Percentiles rank a stretch among this genome's conserved stretches.
Conservation (phyloP, 1,140 invertebrate species). For the Anastrepha obliqua region DNA sequence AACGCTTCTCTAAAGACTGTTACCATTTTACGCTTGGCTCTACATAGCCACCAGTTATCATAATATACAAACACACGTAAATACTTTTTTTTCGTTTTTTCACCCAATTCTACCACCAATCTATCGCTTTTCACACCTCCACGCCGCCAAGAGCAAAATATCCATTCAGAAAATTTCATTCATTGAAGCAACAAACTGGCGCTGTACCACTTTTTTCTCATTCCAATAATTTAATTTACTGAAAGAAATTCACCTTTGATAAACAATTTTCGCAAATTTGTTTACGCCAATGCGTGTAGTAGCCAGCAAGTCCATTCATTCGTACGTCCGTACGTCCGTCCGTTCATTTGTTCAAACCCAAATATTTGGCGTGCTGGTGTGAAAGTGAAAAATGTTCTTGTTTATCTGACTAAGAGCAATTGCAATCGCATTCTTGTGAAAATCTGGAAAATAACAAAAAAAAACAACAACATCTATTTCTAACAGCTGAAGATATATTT, state of each 20-base stretch:
- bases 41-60: not conserved
- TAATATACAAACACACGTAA: not conserved
- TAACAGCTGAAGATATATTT: constrained; percentile 20
- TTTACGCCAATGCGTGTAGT: constrained; percentile 11
- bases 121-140: not conserved
- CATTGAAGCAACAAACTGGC: not conserved
- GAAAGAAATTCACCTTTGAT: constrained; percentile 33
- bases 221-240: constrained; percentile 17
- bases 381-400: constrained; percentile 34
- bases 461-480: not conserved
- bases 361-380: constrained; percentile 28
- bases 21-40: not conserved
- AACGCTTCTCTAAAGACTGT: not conserved
- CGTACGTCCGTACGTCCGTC: not conserved
- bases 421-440: not conserved
- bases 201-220: not conserved
- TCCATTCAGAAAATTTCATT: constrained; percentile 28
- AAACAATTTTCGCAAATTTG: constrained; percentile 47
- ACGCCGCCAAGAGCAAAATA: not conserved
- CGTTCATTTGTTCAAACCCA: not conserved
- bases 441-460: constrained; percentile 10
- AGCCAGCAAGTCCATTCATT: constrained; percentile 15
- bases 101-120: not conserved
- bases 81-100: not conserved
- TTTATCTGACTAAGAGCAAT: not conserved